These are phyloP conservation scores for Cryptoprocta ferox DNA, from an alignment of 2,797 vertebrate genomes.

Conservation along the genomic window DNA sequence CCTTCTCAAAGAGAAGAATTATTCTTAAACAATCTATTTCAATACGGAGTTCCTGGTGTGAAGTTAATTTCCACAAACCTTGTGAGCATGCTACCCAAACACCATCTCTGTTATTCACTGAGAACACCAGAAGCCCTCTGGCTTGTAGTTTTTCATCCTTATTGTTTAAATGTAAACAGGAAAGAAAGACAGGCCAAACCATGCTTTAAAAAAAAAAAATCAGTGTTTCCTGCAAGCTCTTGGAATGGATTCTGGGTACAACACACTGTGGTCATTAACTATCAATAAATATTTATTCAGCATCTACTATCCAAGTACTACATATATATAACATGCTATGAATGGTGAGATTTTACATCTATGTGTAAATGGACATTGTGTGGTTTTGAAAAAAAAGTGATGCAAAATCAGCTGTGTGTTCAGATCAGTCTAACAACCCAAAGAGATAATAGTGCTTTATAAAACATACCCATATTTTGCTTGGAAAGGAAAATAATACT, in stretches of 20 bases:
- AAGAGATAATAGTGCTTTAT: background rate
- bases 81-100: slow-evolving; percentile 65
- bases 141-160: slow-evolving; percentile 56
- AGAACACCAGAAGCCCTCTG: slow-evolving; percentile 65
- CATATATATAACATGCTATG: background rate
- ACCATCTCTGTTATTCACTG: slow-evolving; percentile 70
- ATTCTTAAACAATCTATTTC: slow-evolving; percentile 86
- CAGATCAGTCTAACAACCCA: slow-evolving; percentile 15
- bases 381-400: background rate
- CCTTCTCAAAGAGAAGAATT: slow-evolving; percentile 84
- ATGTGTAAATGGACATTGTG: background rate
- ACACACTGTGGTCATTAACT: slow-evolving; percentile 40
- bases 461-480: slow-evolving; percentile 5
- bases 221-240: slow-evolving; percentile 32
- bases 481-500: background rate
- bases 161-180: slow-evolving; percentile 74
- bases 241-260: slow-evolving; percentile 42
- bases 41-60: slow-evolving; percentile 75
- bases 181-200: slow-evolving; percentile 57
- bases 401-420: slow-evolving; percentile 26
- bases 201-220: slow-evolving; percentile 50
- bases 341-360: background rate
- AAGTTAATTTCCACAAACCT: slow-evolving; percentile 83
- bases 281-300: slow-evolving; percentile 60
- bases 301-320: slow-evolving; percentile 14